phyloP scores from a whole-genome alignment of 2,113 vertebrate species.

The Mystacornis crossleyi region DNA sequence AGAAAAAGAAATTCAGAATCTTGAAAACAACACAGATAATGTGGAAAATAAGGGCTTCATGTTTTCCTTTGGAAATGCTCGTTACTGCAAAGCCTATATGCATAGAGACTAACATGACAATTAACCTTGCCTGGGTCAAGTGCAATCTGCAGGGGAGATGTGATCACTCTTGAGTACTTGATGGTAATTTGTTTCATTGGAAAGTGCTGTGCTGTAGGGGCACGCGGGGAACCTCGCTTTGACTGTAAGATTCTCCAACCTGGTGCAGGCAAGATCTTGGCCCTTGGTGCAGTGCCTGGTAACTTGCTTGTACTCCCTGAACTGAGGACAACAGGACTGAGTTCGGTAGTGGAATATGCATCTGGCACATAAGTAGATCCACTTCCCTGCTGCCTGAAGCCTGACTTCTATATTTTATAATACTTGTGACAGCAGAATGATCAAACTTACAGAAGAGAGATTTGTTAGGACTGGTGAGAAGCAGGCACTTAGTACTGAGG shows the following conservation, averaged over 20 bases:
- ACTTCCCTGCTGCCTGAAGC: neutral
- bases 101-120: neutral
- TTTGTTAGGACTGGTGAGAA: neutral
- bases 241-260: neutral
- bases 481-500: neutral
- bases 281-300: neutral
- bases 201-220: neutral
- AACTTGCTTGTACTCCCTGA: neutral
- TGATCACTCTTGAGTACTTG: neutral
- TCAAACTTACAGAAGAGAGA: neutral
- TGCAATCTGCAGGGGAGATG: neutral
- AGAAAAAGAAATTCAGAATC: neutral
- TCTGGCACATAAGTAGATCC: neutral
- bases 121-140: conserved; percentile 12
- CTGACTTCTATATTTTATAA: neutral
- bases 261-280: neutral
- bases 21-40: neutral
- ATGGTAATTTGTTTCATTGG: neutral
- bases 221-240: neutral
- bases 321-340: neutral
- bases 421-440: neutral
- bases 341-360: neutral
- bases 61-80: neutral
- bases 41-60: neutral
- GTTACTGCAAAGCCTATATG: neutral